Evolutionary conservation across 2,797 vertebrate genomes (phyloP).

Genomic region (Molothrus ater): DNA sequence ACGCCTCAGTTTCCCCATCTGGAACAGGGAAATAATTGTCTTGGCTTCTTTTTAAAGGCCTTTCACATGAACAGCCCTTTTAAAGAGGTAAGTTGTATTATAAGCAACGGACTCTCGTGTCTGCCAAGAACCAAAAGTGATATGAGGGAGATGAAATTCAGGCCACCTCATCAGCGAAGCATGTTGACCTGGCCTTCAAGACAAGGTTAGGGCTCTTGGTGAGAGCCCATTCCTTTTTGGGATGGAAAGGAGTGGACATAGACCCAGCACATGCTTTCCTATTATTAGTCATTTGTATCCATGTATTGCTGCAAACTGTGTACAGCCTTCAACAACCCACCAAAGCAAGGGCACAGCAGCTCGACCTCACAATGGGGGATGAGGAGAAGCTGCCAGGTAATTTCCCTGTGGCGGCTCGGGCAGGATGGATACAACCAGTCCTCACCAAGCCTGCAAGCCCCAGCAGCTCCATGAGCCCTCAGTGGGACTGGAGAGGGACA

Average conservation of each 20-base stretch:
- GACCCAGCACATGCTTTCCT: constrained; percentile 50
- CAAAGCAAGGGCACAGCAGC: neutral
- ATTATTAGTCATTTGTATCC: constrained; percentile 57
- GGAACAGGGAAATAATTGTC: neutral
- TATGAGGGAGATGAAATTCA: constrained; percentile 66
- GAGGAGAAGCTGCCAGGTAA: neutral
- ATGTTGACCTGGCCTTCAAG: constrained; percentile 68
- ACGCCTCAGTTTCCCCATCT: neutral
- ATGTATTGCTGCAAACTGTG: neutral
- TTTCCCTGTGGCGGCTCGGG: rapidly evolving
- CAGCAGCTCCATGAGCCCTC: neutral
- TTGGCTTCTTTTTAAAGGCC: constrained; percentile 39
- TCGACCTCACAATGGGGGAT: rapidly evolving
- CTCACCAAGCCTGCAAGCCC: neutral
- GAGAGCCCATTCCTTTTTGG: constrained; percentile 53
- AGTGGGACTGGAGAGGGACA: neutral
- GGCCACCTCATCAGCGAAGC: constrained; percentile 61
- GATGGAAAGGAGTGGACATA: constrained; percentile 55
- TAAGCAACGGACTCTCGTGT: neutral
- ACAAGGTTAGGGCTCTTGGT: constrained; percentile 61
- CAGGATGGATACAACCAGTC: neutral
- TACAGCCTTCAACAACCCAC: neutral
- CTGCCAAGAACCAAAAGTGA: constrained; percentile 67
- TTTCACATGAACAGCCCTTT: constrained; percentile 33
- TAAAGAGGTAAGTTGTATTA: constrained; percentile 57